Evolutionary conservation across 2,888 invertebrate species (phyloP).

Genomic region (Conistra vaccinii): DNA sequence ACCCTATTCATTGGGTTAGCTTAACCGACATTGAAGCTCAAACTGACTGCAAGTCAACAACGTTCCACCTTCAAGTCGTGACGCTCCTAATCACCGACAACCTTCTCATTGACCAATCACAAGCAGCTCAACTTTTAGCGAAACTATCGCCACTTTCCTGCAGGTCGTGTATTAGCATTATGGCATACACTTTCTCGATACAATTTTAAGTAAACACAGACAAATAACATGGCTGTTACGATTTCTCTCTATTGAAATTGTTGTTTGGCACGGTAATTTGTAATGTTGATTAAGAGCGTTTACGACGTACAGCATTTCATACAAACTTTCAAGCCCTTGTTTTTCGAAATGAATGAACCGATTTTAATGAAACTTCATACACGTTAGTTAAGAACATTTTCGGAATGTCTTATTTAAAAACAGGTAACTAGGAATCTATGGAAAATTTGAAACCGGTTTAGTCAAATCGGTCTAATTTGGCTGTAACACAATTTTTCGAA

Average conservation of each 20-base stretch:
- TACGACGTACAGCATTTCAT: too few relatives aligned
- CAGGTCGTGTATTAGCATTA: conserved; percentile 63
- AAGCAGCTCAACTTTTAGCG: conserved; percentile 25
- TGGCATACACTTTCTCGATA: conserved; percentile 70
- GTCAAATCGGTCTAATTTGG: too few relatives aligned
- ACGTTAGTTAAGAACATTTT: too few relatives aligned
- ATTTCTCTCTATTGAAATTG: conserved; percentile 63
- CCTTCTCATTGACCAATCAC: conserved; percentile 39
- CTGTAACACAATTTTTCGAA: too few relatives aligned
- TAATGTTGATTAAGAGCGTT: conserved; percentile 43
- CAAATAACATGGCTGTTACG: conserved; percentile 53
- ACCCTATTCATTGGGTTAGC: not conserved
- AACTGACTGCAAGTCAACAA: conserved; percentile 15
- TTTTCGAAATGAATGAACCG: too few relatives aligned
- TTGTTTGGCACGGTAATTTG: conserved; percentile 43
- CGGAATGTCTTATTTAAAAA: too few relatives aligned
- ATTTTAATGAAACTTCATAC: too few relatives aligned
- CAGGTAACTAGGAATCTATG: too few relatives aligned
- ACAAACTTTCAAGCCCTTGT: too few relatives aligned
- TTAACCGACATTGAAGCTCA: conserved; percentile 25
- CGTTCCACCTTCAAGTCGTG: conserved; percentile 36
- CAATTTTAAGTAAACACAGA: conserved; percentile 65
- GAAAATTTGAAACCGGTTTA: too few relatives aligned
- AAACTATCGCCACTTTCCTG: conserved; percentile 38
- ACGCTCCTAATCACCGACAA: conserved; percentile 27